phyloP scores from a whole-genome alignment of 2,797 vertebrate species.

The Bradypus variegatus region DNA sequence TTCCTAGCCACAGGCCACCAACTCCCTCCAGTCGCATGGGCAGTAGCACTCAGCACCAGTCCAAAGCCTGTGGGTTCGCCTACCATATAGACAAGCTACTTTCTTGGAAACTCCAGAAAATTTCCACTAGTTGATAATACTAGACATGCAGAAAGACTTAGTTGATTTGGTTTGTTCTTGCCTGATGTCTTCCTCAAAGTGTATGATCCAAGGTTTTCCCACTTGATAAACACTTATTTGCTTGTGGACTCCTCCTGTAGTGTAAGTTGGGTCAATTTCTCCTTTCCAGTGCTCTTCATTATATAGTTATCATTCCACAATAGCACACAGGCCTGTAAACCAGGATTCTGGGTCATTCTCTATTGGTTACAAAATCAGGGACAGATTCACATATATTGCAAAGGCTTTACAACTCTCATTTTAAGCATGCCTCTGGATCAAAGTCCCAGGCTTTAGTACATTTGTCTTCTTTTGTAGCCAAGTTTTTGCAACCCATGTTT shows the following conservation, averaged over 20 bases:
- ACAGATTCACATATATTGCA: background rate
- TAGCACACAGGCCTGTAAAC: background rate
- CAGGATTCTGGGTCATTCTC: background rate
- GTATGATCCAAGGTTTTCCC: background rate
- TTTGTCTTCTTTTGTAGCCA: background rate
- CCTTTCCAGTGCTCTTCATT: background rate
- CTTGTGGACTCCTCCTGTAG: background rate
- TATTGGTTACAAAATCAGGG: conserved; percentile 20
- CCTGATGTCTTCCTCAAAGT: background rate
- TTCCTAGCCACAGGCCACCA: background rate
- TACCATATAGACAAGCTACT: background rate
- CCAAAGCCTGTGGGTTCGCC: background rate
- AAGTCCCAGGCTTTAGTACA: background rate
- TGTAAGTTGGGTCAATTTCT: background rate
- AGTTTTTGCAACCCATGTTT: background rate
- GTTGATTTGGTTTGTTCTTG: background rate
- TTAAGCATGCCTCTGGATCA: conserved; percentile 13
- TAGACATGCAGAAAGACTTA: background rate
- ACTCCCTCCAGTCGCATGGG: background rate
- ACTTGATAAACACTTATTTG: background rate
- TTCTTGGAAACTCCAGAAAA: background rate
- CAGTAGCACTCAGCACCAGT: background rate
- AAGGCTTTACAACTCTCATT: background rate
- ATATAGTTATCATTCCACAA: background rate
- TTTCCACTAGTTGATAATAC: background rate